These are phyloP conservation scores for Progne subis DNA, from an alignment of 2,113 vertebrate genomes.

Conservation along the genomic window DNA sequence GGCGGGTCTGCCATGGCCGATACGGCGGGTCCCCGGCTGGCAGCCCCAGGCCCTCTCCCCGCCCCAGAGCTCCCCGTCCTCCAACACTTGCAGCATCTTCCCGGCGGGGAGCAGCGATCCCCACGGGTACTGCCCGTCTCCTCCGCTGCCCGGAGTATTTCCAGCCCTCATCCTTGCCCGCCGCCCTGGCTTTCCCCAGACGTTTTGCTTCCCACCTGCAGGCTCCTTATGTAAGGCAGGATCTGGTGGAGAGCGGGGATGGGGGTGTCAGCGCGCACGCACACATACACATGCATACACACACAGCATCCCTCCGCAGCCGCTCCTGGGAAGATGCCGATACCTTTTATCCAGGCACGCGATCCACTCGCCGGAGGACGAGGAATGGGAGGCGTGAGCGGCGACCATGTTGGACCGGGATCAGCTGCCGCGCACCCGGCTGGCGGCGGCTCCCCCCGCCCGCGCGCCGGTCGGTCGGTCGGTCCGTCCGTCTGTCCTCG, in stretches of 20 bases:
- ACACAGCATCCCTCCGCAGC: background rate
- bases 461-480: background rate
- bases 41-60: background rate
- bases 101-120: background rate
- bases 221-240: slow-evolving; percentile 11
- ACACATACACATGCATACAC: accelerated
- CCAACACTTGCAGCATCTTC: background rate
- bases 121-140: background rate
- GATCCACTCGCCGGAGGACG: slow-evolving; percentile 91
- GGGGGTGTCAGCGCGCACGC: background rate
- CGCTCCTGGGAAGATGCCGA: background rate
- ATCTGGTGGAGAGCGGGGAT: background rate
- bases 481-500: background rate
- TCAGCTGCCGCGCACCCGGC: slow-evolving; percentile 3
- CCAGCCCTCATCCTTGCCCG: background rate
- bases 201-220: background rate
- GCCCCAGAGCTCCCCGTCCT: background rate
- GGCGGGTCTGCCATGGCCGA: too few species aligned
- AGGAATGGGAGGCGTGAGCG: slow-evolving; percentile 85
- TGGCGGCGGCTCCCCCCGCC: slow-evolving; percentile 3
- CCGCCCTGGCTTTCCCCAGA: background rate
- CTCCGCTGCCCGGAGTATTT: background rate
- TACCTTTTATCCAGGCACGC: slow-evolving; percentile 96
- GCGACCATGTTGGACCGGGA: slow-evolving; percentile 88
- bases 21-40: too few species aligned